Evolutionary conservation across 2,797 vertebrate genomes (phyloP).

Genomic region (Astyanax mexicanus): DNA sequence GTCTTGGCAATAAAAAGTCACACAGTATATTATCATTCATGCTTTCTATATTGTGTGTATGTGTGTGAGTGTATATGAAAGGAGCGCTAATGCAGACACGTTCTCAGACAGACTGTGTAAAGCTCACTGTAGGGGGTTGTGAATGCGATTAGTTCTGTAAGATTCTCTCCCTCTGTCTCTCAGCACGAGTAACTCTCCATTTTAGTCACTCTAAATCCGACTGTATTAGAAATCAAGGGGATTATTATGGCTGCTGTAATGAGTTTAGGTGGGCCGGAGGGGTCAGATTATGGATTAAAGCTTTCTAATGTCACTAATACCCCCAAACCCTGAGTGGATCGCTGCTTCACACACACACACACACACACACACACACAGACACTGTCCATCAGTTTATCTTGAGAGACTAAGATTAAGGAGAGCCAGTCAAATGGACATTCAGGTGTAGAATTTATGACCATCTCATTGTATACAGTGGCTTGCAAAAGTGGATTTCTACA

Average conservation of each 20-base stretch:
- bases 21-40: too few relatives aligned
- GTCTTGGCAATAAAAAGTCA: too few relatives aligned
- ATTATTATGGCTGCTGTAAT: conserved; percentile 43
- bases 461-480: too few relatives aligned
- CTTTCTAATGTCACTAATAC: conserved; percentile 34
- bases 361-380: neutral
- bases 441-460: neutral
- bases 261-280: conserved; percentile 25
- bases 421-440: neutral
- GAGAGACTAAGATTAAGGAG: neutral
- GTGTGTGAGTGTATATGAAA: neutral
- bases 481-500: too few relatives aligned
- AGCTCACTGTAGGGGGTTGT: neutral
- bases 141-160: neutral
- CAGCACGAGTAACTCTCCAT: neutral
- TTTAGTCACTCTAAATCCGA: conserved; percentile 24
- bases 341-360: conserved; percentile 9
- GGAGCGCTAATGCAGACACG: too few relatives aligned
- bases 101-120: neutral
- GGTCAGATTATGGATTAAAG: conserved; percentile 39
- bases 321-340: conserved; percentile 12
- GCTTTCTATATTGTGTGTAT: neutral
- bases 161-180: neutral
- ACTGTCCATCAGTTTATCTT: neutral
- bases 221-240: conserved; percentile 5